Percentiles rank a stretch among this genome's conserved stretches.
Evolutionary conservation across 2,888 invertebrate genomes (phyloP).

Genomic region (Azorinus chamasolen): DNA sequence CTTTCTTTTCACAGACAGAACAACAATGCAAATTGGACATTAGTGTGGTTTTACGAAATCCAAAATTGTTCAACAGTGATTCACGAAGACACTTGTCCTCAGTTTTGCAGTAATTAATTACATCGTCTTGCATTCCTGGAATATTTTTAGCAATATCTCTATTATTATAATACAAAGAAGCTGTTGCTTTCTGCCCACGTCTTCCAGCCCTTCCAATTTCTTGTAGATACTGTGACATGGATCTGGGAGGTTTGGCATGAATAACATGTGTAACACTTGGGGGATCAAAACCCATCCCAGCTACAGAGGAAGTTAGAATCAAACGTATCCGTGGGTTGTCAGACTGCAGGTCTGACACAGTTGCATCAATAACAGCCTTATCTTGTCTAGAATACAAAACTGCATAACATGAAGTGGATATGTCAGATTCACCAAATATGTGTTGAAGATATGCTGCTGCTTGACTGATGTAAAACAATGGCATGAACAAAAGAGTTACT

Average conservation of each 20-base stretch:
- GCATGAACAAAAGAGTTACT: too few relatives aligned
- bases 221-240: constrained; percentile 44
- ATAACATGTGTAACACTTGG: constrained; percentile 31
- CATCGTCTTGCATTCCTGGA: constrained; percentile 50
- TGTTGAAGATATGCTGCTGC: too few relatives aligned
- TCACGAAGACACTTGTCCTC: constrained; percentile 27
- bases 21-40: constrained; percentile 36
- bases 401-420: too few relatives aligned
- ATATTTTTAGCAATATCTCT: constrained; percentile 45
- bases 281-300: constrained; percentile 61
- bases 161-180: constrained; percentile 36
- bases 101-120: constrained; percentile 45
- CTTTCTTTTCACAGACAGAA: constrained; percentile 28
- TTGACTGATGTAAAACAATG: too few relatives aligned
- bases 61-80: constrained; percentile 24
- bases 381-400: too few relatives aligned
- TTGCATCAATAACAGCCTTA: constrained; percentile 30
- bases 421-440: too few relatives aligned
- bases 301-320: constrained; percentile 46
- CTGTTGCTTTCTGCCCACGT: constrained; percentile 27
- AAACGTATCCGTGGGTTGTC: constrained; percentile 32
- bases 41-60: constrained; percentile 25
- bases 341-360: constrained; percentile 28
- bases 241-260: constrained; percentile 49
- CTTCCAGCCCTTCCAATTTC: constrained; percentile 55